Evolutionary conservation across 2,888 invertebrate species (phyloP).

Genomic region (Temnothorax rugatulus): DNA sequence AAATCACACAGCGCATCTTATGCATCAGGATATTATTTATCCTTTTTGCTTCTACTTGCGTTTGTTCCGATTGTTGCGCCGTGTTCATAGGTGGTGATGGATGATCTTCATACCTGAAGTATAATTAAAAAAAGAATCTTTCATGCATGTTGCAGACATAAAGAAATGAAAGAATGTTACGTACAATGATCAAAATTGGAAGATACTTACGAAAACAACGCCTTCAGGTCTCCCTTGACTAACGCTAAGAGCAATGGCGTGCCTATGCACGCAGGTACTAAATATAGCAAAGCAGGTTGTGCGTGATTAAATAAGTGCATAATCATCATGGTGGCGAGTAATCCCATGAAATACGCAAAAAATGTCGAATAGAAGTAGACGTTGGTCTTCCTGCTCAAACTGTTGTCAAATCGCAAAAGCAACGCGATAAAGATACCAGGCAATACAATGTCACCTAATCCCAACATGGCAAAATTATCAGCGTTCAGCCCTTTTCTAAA

Average conservation of each 20-base stretch:
- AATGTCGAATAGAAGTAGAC: slow-evolving; percentile 97
- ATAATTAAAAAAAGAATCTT: background rate
- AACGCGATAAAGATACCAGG: slow-evolving; percentile 99
- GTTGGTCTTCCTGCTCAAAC: slow-evolving; percentile 93
- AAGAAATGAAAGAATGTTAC: background rate
- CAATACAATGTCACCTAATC: slow-evolving; percentile 99
- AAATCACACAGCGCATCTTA: slow-evolving; percentile 6
- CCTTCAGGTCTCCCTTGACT: slow-evolving; percentile 95
- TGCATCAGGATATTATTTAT: slow-evolving; percentile 75
- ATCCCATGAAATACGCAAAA: slow-evolving; percentile 96
- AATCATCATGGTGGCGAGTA: slow-evolving; percentile 97
- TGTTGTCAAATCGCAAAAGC: slow-evolving; percentile 97
- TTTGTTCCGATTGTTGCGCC: slow-evolving; percentile 82
- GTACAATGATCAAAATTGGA: slow-evolving; percentile 62
- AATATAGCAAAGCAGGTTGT: slow-evolving; percentile 98
- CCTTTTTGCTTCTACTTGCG: slow-evolving; percentile 79
- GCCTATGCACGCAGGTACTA: slow-evolving; percentile 98
- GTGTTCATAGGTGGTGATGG: slow-evolving; percentile 87
- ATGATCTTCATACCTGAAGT: slow-evolving; percentile 90
- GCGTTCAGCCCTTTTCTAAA: slow-evolving; percentile 96
- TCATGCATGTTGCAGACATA: background rate
- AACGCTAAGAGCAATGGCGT: slow-evolving; percentile 96
- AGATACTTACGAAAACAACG: slow-evolving; percentile 94
- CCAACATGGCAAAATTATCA: slow-evolving; percentile 99
- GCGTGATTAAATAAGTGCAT: slow-evolving; percentile 99